A percentile compares a stretch with the other conserved stretches of the same genome.
Conservation (phyloP, 2,113 vertebrate genomes). For the Microcebus tavaratra region DNA sequence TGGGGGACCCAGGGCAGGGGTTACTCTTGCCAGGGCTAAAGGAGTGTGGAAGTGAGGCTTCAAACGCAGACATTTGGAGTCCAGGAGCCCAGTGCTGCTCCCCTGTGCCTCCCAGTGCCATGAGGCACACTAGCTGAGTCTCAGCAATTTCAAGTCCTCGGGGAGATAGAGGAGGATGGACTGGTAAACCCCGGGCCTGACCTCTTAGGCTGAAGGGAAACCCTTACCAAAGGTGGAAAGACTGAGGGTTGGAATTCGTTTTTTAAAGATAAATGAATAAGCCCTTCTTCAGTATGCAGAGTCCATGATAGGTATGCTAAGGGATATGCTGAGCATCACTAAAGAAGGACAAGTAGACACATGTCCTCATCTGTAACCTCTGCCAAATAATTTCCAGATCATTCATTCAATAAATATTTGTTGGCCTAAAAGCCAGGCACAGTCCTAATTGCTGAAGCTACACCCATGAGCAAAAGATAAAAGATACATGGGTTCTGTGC, state of each 20-base stretch:
- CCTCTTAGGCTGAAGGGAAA: not conserved
- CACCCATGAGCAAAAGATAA: not conserved
- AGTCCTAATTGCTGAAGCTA: not conserved
- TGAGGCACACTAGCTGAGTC: not conserved
- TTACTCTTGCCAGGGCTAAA: not conserved
- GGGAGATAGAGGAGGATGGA: not conserved
- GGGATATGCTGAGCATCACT: not conserved
- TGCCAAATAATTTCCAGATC: not conserved
- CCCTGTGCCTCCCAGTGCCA: not conserved
- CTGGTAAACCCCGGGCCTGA: not conserved
- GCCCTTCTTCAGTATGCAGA: not conserved
- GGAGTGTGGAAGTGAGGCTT: not conserved
- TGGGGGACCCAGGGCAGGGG: not conserved
- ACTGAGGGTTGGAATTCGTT: not conserved
- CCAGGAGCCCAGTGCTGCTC: not conserved
- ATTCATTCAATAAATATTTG: conserved; percentile 4
- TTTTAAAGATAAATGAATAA: conserved; percentile 4
- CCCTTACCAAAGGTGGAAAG: not conserved
- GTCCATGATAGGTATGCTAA: not conserved
- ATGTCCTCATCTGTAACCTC: not conserved
- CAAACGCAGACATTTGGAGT: not conserved
- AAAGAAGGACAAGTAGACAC: not conserved
- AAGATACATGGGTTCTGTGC: not conserved
- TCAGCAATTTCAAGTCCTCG: not conserved
- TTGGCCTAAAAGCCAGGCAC: not conserved